Percentiles rank a stretch among this genome's conserved stretches.
Conservation (phyloP, 1,140 invertebrate genomes). For the Amphibalanus amphitrite region DNA sequence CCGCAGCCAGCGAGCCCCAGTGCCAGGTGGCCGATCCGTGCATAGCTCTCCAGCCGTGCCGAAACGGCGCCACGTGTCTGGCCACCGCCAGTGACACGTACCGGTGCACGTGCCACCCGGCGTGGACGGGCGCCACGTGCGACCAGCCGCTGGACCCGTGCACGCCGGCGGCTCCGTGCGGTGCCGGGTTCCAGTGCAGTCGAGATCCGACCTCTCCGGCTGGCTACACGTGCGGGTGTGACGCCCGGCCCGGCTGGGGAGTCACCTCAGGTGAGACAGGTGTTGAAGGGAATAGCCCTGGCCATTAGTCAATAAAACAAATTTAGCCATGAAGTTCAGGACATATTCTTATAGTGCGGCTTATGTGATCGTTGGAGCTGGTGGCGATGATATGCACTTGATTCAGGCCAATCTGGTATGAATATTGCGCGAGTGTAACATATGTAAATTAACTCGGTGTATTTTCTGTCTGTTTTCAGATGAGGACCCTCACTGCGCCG, state of each 20-base stretch:
- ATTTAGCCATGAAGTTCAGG: no score
- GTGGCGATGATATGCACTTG: no score
- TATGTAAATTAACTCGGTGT: no score
- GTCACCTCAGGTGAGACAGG: no score
- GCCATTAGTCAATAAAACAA: no score
- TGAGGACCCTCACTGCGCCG: constrained; percentile 45
- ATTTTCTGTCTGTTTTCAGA: no score
- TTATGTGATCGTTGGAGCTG: no score
- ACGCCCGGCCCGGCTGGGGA: background rate
- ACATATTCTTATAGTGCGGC: no score
- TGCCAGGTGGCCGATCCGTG: background rate
- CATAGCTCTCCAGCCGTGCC: constrained; percentile 47
- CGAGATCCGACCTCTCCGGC: background rate
- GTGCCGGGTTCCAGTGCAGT: background rate
- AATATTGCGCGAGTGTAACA: no score
- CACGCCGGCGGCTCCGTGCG: background rate
- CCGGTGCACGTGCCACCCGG: constrained; percentile 75
- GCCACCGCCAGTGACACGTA: constrained; percentile 84
- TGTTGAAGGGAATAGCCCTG: no score
- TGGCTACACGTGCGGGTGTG: background rate
- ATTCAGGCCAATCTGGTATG: no score
- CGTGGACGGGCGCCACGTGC: constrained; percentile 72
- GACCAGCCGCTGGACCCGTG: constrained; percentile 39
- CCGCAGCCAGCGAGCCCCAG: background rate
- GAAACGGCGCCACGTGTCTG: constrained; percentile 82